Base-by-base conservation (phyloP, 2,888 invertebrate species). In the Xestia ashworthii region DNA sequence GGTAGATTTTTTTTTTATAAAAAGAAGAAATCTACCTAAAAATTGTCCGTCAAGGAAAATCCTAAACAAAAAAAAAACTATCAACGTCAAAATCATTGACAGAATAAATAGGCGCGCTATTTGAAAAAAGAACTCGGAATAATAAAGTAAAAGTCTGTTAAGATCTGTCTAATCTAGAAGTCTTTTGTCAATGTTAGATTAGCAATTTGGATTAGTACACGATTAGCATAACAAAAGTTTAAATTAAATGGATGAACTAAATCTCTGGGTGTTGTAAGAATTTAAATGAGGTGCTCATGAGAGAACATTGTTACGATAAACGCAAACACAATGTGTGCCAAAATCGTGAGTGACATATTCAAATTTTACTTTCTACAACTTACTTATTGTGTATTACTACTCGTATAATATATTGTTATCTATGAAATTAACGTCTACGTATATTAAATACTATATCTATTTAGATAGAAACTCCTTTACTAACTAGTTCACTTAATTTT, bases 301-400 rank as follows among this genome's bases (percentile, higher is more conserved):
- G 77, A 78, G 60, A 46, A 62, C 78, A 79, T 86, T 85, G 84
- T 86, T 75, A 76, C 62, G 46, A 69, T 66, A 66, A 22, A 68
- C 58, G 25, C 48, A 25, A 70, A 50, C 74, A 86, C 79, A 81
- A 80, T 80, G 80, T 74, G 78, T 77, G 71, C 71, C 85, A 76
- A 85, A 87, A 76, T 85, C 85, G 85, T 87, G 88, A 87, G 83
- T 79, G 87, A 83, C 87, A 87, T 83, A 87, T 80, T 87, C 73
- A 87, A 82, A 81, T 88, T 84, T 78, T 76, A 87, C 87, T 87
- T 87, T 87, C 88, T 85, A 65, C 22, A 22, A n/a, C n/a, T n/a
- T 22, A 88, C 70, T 53, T 69, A 78, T 44, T 44, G 53, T 74
- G 76, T 32, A 82, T 80, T 70, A 65, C 62, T 86, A n/a, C n/a